Evolutionary conservation across 2,888 invertebrate genomes (phyloP), one percentile per base, ranked within the genome.

Genomic region (Melipona bicolor): DNA sequence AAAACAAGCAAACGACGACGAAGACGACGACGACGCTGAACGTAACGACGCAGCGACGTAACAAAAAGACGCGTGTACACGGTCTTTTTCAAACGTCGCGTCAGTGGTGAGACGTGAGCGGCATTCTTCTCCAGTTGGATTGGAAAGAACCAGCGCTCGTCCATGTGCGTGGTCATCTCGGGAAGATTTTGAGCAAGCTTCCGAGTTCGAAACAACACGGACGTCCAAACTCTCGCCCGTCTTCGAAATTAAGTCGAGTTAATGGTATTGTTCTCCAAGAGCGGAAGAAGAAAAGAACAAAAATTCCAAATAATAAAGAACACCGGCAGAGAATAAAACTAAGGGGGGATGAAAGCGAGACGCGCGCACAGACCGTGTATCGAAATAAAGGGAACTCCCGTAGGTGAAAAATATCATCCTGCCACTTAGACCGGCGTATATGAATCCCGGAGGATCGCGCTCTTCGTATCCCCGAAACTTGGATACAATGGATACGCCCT

Each of bases 401-500:
- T 77, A 84, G 75, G 84, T 83, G 83, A 85, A 87, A 90, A 90
- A 87, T 90, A 91, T 91, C 86, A 88, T 89, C 83, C 79, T 78
- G 84, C 83, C 86, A 91, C 87, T 91, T 90, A 89, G 79, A 75
- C 74, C 76, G 85, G 79, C 83, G 71, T 84, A 85, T 88, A 91
- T 90, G 88, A 87, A 84, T 87, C 90, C 88, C 90, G 64, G 59
- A 59, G 85, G 90, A 79, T 80, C 69, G 65, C 68, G 68, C 32
- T 65, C 56, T 27, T 62, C 74, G 68, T 52, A 67, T 67, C 64
- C 78, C 61, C 36, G 67, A 70, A 72, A 59, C 79, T 78, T 70
- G 78, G 85, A 80, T 77, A 90, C 86, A 89, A 92, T 87, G 87
- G 87, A 89, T 91, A 83, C 88, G 88, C 79, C 92, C 87, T 81